Evolutionary conservation across 2,797 vertebrate species (phyloP), one percentile per base, ranked within the genome.

Genomic region (Brotula barbata): DNA sequence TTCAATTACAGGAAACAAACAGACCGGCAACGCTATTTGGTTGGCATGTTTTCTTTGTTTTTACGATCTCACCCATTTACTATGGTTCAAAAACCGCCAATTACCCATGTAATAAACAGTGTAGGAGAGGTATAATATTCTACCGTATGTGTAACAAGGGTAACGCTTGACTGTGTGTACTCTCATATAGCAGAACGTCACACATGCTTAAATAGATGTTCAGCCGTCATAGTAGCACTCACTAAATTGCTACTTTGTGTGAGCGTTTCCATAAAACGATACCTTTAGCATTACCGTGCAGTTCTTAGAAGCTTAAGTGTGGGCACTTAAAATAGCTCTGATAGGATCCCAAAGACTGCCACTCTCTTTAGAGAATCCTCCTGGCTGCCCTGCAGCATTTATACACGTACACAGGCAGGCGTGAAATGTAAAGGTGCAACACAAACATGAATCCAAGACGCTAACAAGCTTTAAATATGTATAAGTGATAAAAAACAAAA

Each of bases 271-370:
- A 15, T 65, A 69, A 83, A 85, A 77, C 55, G 74, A 74, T 80
- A 86, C 80, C 69, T 85, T 86, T 85, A 84, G 47, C 64, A 65
- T 82, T 78, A 87, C 77, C 85, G 76, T 77, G 75, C 75, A 64
- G 28, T 88, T 88, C 84, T 81, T 44, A 88, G 86, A 89, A 89
- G 68, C 37, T 64, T 1, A 25, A 65, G 69, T 56, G 66, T 43
- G 71, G 66, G 71, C 66, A 78, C 86, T 89, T 81, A 73, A 90
- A 90, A 91, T 89, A 89, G 81, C 70, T 61, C 64, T n/a, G 71
- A 86, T 68, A 78, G 77, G 78, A 89, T 83, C 80, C 55, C 33
- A 82, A 82, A 52, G 84, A 87, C 83, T 82, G 80, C 68, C 53
- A 14, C 69, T 20, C 65, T 84, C 82, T 83, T 84, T 68, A 71